These are phyloP conservation scores for Xestoiulus laeticollis DNA, from an alignment of 2,888 invertebrate species.

Conservation along the genomic window DNA sequence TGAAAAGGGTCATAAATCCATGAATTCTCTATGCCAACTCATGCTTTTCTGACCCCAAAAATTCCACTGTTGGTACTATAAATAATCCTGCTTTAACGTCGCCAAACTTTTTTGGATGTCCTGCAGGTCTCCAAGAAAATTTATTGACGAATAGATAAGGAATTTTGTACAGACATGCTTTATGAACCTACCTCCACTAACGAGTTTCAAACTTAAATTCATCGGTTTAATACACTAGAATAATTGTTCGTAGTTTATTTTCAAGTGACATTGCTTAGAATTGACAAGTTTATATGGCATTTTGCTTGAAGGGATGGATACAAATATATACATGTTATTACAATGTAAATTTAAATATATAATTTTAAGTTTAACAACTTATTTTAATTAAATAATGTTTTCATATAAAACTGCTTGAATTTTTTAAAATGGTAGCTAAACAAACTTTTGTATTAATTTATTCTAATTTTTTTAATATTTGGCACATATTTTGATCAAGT, in stretches of 20 bases:
- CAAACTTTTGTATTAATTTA: too few species aligned
- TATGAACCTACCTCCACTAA: neutral
- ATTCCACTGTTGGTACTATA: constrained; percentile 20
- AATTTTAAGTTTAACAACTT: too few species aligned
- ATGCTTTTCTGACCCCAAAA: constrained; percentile 23
- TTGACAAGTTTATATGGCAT: too few species aligned
- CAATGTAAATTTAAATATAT: too few species aligned
- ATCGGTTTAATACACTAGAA: neutral
- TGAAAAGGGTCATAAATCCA: constrained; percentile 14
- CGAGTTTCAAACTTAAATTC: neutral
- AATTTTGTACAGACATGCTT: neutral
- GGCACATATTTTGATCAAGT: too few species aligned
- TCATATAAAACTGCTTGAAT: too few species aligned
- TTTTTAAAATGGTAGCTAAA: too few species aligned
- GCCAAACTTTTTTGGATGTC: neutral
- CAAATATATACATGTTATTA: too few species aligned
- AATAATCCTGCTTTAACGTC: neutral
- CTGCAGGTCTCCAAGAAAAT: neutral
- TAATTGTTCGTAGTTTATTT: neutral
- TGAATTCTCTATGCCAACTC: neutral
- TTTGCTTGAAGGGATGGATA: too few species aligned
- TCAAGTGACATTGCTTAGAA: too few species aligned
- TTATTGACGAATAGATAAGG: neutral
- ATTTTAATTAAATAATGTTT: too few species aligned
- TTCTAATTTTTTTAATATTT: too few species aligned